Conservation (phyloP, 2,797 vertebrate genomes). For the Serranus cabrilla region DNA sequence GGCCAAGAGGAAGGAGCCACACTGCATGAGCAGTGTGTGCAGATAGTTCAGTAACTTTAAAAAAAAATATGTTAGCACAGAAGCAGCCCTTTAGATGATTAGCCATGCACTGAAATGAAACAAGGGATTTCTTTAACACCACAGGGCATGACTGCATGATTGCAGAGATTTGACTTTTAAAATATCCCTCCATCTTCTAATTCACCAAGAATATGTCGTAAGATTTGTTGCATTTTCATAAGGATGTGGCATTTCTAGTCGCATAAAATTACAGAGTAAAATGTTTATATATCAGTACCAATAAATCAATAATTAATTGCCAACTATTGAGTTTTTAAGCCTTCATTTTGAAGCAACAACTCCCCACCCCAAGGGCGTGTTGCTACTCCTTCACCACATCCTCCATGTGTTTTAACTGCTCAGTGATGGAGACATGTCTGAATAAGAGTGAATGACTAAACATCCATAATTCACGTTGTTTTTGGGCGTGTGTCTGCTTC, state of each 20-base stretch:
- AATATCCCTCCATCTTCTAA: background rate
- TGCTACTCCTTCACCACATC: slow-evolving; percentile 42
- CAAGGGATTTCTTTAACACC: background rate
- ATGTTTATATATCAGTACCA: background rate
- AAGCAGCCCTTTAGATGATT: background rate
- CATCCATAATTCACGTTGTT: slow-evolving; percentile 13
- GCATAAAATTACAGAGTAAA: background rate
- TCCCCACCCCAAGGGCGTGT: slow-evolving; percentile 9
- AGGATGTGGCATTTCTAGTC: background rate
- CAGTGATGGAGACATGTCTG: slow-evolving; percentile 29
- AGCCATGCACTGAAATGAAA: background rate
- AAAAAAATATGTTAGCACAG: background rate
- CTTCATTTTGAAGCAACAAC: slow-evolving; percentile 39
- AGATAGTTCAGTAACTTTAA: background rate
- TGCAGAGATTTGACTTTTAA: background rate
- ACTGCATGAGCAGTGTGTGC: background rate
- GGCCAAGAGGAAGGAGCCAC: background rate
- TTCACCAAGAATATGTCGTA: slow-evolving; percentile 6
- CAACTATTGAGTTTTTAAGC: slow-evolving; percentile 1
- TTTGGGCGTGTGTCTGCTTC: slow-evolving; percentile 3
- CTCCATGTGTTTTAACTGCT: slow-evolving; percentile 29
- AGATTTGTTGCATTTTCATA: background rate
- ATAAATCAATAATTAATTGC: slow-evolving; percentile 16
- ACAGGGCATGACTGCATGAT: background rate
- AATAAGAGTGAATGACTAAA: slow-evolving; percentile 38